Evolutionary conservation across 2,888 invertebrate genomes (phyloP).

Genomic region (Malthinus seriepunctatus): DNA sequence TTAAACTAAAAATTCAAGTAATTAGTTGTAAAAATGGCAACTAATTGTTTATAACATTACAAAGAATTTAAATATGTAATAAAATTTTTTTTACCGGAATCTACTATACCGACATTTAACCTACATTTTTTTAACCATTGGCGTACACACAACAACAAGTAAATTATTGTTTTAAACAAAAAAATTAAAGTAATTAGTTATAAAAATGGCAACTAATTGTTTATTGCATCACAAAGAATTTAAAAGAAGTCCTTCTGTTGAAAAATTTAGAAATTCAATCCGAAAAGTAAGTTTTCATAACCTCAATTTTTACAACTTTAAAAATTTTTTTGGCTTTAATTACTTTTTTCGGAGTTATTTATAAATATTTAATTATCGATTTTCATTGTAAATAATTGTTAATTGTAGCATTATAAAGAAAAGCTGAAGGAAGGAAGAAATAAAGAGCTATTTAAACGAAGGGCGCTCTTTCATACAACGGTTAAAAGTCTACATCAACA

Average conservation of each 20-base stretch:
- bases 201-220: not conserved
- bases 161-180: too few relatives aligned
- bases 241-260: slow-evolving; percentile 18
- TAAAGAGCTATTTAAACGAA: slow-evolving; percentile 13
- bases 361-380: too few relatives aligned
- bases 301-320: too few relatives aligned
- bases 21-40: not conserved
- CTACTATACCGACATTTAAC: too few relatives aligned
- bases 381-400: not conserved
- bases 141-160: too few relatives aligned
- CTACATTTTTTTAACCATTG: too few relatives aligned
- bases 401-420: slow-evolving; percentile 31
- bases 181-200: too few relatives aligned
- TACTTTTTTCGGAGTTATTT: too few relatives aligned
- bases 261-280: slow-evolving; percentile 19
- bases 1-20: too few relatives aligned
- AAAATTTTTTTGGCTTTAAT: too few relatives aligned
- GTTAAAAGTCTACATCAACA: slow-evolving; percentile 22
- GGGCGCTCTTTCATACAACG: slow-evolving; percentile 10
- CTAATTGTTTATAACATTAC: not conserved
- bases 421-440: slow-evolving; percentile 21
- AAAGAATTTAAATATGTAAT: not conserved
- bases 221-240: not conserved
- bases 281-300: slow-evolving; percentile 18
- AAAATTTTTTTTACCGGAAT: too few relatives aligned